Evolutionary conservation across 2,113 vertebrate genomes (phyloP).

Genomic region (Lophochroa leadbeateri): DNA sequence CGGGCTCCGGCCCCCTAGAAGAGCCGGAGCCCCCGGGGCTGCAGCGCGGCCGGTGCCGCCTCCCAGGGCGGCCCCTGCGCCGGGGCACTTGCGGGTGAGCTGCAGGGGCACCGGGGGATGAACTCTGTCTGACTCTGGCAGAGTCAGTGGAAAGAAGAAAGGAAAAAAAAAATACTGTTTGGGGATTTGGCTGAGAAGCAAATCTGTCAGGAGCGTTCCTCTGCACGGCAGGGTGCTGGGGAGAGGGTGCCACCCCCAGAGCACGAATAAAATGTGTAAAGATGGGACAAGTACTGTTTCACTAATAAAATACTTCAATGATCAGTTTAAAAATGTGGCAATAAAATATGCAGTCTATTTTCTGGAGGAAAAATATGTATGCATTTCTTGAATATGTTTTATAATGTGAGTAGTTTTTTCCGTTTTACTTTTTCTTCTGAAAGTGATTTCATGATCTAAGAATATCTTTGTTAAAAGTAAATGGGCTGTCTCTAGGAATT

Average conservation of each 20-base stretch:
- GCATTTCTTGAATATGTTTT: not conserved
- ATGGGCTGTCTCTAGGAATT: not conserved
- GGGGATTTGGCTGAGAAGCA: not conserved
- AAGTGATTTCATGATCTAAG: not conserved
- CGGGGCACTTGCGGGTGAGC: not conserved
- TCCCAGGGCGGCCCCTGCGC: not conserved
- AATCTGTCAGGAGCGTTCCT: not conserved
- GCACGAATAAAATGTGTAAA: not conserved
- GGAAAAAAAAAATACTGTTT: not conserved
- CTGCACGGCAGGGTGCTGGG: not conserved
- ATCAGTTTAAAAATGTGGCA: not conserved
- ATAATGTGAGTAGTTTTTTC: not conserved
- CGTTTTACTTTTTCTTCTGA: not conserved
- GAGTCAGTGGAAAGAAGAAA: not conserved
- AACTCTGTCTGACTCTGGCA: not conserved
- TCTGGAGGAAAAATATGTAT: not conserved
- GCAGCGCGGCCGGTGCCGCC: not conserved
- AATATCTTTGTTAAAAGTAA: not conserved
- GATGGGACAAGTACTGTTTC: not conserved
- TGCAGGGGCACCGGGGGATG: not conserved
- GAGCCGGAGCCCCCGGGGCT: not conserved
- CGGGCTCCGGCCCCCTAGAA: no score
- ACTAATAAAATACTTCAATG: not conserved
- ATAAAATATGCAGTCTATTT: not conserved
- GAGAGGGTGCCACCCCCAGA: not conserved